Conservation (phyloP, 1,140 invertebrate species). For the Drosophila dunni region DNA sequence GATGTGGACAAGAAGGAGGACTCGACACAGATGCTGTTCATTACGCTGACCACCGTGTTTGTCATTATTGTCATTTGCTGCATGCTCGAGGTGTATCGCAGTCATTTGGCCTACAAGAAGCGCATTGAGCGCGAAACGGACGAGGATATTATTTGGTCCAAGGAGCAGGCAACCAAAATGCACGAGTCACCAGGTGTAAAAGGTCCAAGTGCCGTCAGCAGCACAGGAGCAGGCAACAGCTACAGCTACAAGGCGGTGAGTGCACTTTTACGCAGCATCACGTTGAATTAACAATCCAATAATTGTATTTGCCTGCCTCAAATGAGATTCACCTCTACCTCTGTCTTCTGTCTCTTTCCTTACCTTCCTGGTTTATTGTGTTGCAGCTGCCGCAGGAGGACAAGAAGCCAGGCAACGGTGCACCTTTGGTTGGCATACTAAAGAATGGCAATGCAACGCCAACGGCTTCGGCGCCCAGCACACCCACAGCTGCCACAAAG, state of each 20-base stretch:
- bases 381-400: conserved; percentile 82
- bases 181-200: conserved; percentile 86
- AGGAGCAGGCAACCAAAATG: conserved; percentile 88
- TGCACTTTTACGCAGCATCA: conserved; percentile 19
- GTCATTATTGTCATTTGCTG: conserved; percentile 88
- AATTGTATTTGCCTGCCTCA: conserved; percentile 28
- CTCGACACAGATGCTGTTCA: conserved; percentile 90
- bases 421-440: conserved; percentile 79
- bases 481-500: conserved; percentile 59
- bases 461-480: conserved; percentile 42
- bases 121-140: conserved; percentile 89
- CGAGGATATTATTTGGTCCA: conserved; percentile 88
- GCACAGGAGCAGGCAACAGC: conserved; percentile 33
- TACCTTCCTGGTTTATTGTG: not conserved
- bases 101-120: conserved; percentile 88
- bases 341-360: not conserved
- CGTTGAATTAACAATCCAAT: conserved; percentile 41
- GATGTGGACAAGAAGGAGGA: conserved; percentile 91
- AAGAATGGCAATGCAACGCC: conserved; percentile 77
- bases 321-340: not conserved
- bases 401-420: conserved; percentile 76
- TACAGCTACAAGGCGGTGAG: conserved; percentile 84
- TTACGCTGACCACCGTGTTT: conserved; percentile 89
- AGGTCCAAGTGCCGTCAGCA: conserved; percentile 18
- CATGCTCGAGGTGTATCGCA: conserved; percentile 88